A percentile compares a stretch with the other conserved stretches of the same genome.
phyloP scores from a whole-genome alignment of 2,113 vertebrate genomes.

The Strigops habroptila region DNA sequence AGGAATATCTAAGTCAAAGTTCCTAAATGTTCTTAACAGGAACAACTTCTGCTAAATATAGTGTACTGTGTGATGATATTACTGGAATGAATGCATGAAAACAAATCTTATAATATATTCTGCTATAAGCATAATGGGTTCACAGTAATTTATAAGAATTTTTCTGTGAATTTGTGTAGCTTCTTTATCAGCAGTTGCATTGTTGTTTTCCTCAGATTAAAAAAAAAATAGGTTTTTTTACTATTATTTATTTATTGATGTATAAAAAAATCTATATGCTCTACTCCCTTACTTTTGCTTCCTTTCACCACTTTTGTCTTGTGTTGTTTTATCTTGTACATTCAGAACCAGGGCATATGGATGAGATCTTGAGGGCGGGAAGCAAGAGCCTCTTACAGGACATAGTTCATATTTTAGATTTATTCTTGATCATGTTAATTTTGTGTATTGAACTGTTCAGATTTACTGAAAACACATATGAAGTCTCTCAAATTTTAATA shows the following conservation, averaged over 20 bases:
- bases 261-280: conserved; percentile 33
- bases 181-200: not conserved
- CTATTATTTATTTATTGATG: not conserved
- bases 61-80: not conserved
- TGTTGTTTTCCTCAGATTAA: not conserved
- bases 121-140: not conserved
- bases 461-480: not conserved
- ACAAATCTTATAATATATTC: not conserved
- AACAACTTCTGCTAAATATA: not conserved
- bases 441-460: not conserved
- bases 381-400: conserved; percentile 81
- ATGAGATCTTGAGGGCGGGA: conserved; percentile 82
- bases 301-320: conserved; percentile 65
- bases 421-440: not conserved
- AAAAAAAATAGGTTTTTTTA: not conserved
- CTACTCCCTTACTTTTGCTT: conserved; percentile 58
- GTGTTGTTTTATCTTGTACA: conserved; percentile 86
- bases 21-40: not conserved
- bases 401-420: not conserved
- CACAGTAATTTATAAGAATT: not conserved
- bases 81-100: not conserved
- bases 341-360: conserved; percentile 87
- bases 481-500: not conserved
- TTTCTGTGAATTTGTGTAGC: not conserved
- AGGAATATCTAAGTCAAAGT: not conserved